Conservation (phyloP, 92 coral and sea anemone species). For the Epizoanthus ramosus region DNA sequence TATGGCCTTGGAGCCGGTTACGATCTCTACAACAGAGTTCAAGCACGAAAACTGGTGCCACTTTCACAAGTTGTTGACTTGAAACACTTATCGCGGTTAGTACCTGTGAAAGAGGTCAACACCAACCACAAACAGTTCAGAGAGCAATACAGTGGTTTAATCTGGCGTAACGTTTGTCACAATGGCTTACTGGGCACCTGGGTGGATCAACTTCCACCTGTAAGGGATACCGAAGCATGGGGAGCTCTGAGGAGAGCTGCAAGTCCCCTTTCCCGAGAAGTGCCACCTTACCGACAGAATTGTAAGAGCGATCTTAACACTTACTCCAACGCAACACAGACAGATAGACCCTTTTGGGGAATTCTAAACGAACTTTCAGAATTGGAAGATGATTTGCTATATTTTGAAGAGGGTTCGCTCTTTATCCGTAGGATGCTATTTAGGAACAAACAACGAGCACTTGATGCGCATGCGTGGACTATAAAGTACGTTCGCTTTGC, state of each 20-base stretch:
- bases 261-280: background rate
- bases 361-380: conserved; percentile 66
- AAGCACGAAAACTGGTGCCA: conserved; percentile 60
- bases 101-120: conserved; percentile 78
- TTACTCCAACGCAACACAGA: background rate
- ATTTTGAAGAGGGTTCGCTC: conserved; percentile 93
- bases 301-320: conserved; percentile 53
- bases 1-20: conserved; percentile 47
- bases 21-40: conserved; percentile 72
- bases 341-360: conserved; percentile 64
- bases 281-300: conserved; percentile 63
- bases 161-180: conserved; percentile 79
- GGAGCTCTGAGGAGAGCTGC: conserved; percentile 17
- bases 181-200: conserved; percentile 83
- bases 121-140: conserved; percentile 69
- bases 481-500: conserved; percentile 75
- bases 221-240: conserved; percentile 53
- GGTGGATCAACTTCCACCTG: conserved; percentile 76
- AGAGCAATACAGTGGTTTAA: conserved; percentile 37
- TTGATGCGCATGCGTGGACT: conserved; percentile 79
- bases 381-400: conserved; percentile 70
- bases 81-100: conserved; percentile 62
- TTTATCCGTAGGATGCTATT: conserved; percentile 72
- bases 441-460: conserved; percentile 61
- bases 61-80: conserved; percentile 81